Conservation (phyloP, 2,797 vertebrate species). For the Chelonia mydas region DNA sequence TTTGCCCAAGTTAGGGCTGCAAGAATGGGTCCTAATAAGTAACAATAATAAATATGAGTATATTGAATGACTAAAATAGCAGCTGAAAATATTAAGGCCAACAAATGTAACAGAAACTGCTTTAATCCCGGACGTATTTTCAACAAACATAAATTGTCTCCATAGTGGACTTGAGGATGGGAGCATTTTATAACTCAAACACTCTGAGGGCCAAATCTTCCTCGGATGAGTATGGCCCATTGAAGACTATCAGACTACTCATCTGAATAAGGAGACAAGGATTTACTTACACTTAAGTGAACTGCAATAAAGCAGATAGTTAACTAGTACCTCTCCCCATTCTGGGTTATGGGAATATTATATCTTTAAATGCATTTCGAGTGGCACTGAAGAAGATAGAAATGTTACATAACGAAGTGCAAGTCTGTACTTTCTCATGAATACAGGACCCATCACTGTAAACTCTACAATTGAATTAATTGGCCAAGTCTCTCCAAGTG, state of each 20-base stretch:
- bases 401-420: neutral
- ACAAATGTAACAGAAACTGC: conserved; percentile 2
- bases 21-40: neutral
- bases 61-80: neutral
- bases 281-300: neutral
- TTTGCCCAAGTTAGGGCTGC: neutral
- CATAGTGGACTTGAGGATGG: neutral
- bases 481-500: neutral
- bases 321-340: neutral
- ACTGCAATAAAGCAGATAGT: neutral
- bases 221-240: neutral
- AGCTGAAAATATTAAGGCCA: neutral
- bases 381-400: neutral
- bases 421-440: neutral
- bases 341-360: neutral
- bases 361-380: neutral
- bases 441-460: neutral
- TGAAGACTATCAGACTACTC: neutral
- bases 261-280: neutral
- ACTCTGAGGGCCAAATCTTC: neutral
- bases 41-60: neutral
- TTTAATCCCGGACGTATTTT: neutral
- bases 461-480: conserved; percentile 1
- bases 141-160: neutral
- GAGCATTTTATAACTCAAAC: neutral